phyloP scores from a whole-genome alignment of 2,888 invertebrate genomes.

The Monoplex corrugatus region DNA sequence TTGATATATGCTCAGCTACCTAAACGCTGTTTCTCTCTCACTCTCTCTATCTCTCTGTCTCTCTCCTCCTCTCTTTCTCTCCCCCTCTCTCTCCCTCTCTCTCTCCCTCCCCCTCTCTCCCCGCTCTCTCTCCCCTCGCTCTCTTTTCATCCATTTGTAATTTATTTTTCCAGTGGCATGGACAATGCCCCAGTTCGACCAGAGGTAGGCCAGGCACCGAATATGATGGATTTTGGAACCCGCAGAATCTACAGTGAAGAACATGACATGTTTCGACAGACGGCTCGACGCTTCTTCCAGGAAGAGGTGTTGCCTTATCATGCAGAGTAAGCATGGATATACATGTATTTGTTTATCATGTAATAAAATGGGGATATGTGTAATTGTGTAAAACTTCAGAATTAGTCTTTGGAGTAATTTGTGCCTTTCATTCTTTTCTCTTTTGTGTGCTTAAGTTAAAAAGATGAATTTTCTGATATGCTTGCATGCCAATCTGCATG shows the following conservation, averaged over 20 bases:
- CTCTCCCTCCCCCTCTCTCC: background rate
- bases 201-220: conserved; percentile 66
- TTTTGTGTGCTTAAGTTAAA: no score
- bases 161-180: conserved; percentile 19
- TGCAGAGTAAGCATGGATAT: conserved; percentile 74
- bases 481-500: no score
- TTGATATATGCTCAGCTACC: background rate
- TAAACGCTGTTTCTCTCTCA: background rate
- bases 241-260: conserved; percentile 81
- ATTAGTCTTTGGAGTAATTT: no score
- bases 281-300: conserved; percentile 80
- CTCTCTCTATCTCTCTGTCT: background rate
- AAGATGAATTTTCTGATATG: no score
- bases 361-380: no score
- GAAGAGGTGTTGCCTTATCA: conserved; percentile 81
- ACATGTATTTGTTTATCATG: no score
- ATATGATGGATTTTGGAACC: conserved; percentile 81
- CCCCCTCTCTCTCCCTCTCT: background rate
- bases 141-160: background rate
- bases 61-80: background rate
- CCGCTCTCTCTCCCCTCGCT: background rate
- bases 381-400: no score
- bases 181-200: conserved; percentile 29
- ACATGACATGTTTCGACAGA: conserved; percentile 81
- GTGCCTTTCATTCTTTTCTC: no score